Conservation (phyloP, 92 coral and sea anemone genomes). For the Ricordea florida region DNA sequence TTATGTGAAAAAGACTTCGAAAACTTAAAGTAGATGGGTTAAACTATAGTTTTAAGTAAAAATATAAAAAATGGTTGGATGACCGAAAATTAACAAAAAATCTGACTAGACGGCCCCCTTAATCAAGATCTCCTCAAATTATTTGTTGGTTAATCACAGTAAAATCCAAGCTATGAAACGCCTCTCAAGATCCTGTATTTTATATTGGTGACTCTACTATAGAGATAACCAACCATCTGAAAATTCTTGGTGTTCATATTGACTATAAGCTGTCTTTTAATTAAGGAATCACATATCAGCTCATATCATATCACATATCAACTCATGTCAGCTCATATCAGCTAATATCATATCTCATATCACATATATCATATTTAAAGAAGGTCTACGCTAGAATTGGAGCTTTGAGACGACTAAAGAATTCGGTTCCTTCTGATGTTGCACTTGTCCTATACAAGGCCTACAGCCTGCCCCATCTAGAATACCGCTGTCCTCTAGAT, state of each 20-base stretch:
- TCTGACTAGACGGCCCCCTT: too few species aligned
- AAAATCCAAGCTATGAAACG: not conserved
- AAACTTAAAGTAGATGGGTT: too few species aligned
- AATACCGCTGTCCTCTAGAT: constrained; percentile 21
- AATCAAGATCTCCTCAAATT: too few species aligned
- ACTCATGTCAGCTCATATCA: too few species aligned
- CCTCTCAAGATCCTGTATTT: not conserved
- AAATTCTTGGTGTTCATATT: not conserved
- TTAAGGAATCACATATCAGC: not conserved
- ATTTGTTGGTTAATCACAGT: not conserved
- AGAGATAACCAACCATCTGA: not conserved
- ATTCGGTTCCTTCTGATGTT: constrained; percentile 1
- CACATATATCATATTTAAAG: too few species aligned
- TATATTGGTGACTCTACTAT: not conserved
- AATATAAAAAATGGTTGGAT: too few species aligned
- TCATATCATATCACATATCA: too few species aligned
- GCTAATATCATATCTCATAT: too few species aligned
- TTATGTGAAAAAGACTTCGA: too few species aligned
- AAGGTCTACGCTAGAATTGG: constrained; percentile 9
- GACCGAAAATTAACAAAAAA: too few species aligned
- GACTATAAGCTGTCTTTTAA: not conserved
- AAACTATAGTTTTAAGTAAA: too few species aligned
- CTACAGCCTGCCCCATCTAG: constrained; percentile 20
- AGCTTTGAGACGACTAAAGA: constrained; percentile 35
- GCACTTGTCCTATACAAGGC: not conserved